Percentiles rank a stretch among this genome's conserved stretches.
phyloP scores from a whole-genome alignment of 2,113 vertebrate genomes.

The Silurus meridionalis region DNA sequence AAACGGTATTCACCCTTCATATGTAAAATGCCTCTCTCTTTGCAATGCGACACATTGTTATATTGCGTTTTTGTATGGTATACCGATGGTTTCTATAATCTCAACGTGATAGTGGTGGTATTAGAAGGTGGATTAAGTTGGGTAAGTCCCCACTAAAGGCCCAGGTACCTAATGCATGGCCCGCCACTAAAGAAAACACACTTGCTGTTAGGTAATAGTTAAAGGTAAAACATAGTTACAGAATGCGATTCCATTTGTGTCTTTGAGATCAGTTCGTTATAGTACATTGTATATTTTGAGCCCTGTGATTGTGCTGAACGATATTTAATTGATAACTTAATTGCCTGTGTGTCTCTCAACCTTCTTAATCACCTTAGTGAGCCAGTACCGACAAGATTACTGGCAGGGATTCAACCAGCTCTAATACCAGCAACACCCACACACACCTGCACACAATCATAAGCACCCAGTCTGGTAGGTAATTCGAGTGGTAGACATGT shows the following conservation, averaged over 20 bases:
- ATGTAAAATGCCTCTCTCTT: no score
- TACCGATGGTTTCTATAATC: no score
- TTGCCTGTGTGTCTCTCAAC: background rate
- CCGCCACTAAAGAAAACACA: background rate
- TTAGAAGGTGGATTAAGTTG: no score
- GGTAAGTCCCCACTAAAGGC: no score
- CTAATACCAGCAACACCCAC: slow-evolving; percentile 18
- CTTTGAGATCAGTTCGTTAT: background rate
- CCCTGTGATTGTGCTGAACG: background rate
- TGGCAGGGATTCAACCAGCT: slow-evolving; percentile 13
- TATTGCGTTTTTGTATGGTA: no score
- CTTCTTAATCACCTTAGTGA: slow-evolving; percentile 13
- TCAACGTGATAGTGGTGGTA: no score
- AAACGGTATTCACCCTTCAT: no score
- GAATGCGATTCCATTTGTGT: background rate
- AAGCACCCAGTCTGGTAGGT: slow-evolving; percentile 30
- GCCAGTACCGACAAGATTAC: slow-evolving; percentile 1
- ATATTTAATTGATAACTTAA: background rate
- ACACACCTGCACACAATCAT: slow-evolving; percentile 19
- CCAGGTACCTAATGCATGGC: no score
- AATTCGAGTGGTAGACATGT: slow-evolving; percentile 46
- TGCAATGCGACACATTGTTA: no score
- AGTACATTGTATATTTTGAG: background rate
- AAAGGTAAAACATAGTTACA: background rate
- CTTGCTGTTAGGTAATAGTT: background rate